Percentiles rank a stretch among this genome's conserved stretches.
Conservation (phyloP, 2,113 vertebrate genomes). For the Kobus ellipsiprymnus region DNA sequence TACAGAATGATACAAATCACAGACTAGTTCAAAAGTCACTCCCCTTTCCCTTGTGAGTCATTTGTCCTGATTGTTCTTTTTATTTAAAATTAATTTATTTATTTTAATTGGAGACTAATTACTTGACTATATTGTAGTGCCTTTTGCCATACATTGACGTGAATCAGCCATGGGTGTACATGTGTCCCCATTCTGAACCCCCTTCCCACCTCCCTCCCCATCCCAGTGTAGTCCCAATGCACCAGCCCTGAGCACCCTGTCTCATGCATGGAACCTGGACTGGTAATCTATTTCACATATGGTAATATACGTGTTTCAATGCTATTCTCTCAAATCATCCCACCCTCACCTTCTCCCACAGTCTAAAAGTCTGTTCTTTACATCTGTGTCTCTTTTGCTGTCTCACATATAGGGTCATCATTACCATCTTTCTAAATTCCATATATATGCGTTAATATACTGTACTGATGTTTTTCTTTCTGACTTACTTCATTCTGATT, state of each 20-base stretch:
- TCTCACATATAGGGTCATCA: not conserved
- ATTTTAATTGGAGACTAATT: not conserved
- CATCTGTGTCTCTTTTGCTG: not conserved
- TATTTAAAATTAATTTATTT: not conserved
- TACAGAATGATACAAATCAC: slow-evolving; percentile 40
- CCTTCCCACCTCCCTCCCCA: not conserved
- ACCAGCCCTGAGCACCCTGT: fast-evolving
- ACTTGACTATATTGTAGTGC: not conserved
- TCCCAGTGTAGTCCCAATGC: fast-evolving
- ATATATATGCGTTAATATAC: not conserved
- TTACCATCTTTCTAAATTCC: not conserved
- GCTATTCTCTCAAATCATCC: not conserved
- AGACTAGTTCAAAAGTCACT: not conserved
- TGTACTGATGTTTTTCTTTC: not conserved
- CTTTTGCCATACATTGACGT: not conserved
- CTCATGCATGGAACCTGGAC: not conserved
- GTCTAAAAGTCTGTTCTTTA: not conserved
- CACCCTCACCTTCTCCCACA: not conserved
- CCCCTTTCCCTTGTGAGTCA: not conserved
- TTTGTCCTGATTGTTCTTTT: not conserved
- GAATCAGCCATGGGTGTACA: not conserved
- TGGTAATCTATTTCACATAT: not conserved
- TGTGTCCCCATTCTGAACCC: not conserved
- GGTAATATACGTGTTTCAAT: not conserved
- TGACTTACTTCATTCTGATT: not conserved